These are phyloP conservation scores for Hermaeophaga mercurialis DNA, from an alignment of 2,888 invertebrate genomes.

Conservation along the genomic window DNA sequence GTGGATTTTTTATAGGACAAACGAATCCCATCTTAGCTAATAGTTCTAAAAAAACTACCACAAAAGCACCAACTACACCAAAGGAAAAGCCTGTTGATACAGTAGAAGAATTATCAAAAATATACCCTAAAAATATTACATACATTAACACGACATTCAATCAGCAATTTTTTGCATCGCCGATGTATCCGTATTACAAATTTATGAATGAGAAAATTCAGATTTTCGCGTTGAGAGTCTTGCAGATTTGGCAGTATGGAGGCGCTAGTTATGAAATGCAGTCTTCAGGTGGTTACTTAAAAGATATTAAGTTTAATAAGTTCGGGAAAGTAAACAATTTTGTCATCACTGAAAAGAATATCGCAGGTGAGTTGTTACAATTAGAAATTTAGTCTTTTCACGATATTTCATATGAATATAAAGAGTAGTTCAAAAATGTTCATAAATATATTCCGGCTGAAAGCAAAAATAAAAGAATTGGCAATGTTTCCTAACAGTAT, in stretches of 20 bases:
- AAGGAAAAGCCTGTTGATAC: constrained; percentile 20
- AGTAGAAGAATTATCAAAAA: constrained; percentile 35
- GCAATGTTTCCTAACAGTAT: no score
- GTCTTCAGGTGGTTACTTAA: not conserved
- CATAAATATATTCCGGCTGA: no score
- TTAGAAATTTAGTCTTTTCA: no score
- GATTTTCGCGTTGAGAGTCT: constrained; percentile 61
- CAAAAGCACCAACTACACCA: constrained; percentile 8
- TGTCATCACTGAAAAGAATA: constrained; percentile 34
- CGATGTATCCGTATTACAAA: constrained; percentile 60
- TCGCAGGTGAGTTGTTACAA: constrained; percentile 24
- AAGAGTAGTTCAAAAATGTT: no score
- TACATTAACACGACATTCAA: constrained; percentile 55
- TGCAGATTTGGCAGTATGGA: constrained; percentile 63
- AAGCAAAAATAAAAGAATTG: no score
- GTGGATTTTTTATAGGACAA: constrained; percentile 9
- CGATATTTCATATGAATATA: no score
- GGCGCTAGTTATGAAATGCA: constrained; percentile 57
- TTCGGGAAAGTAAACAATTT: constrained; percentile 33
- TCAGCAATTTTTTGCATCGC: constrained; percentile 61
- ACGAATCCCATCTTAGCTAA: constrained; percentile 7
- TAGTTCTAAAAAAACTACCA: constrained; percentile 1
- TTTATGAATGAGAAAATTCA: constrained; percentile 57
- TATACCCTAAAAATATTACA: constrained; percentile 56
- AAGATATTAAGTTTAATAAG: constrained; percentile 2